Base-by-base conservation (phyloP, 2,113 vertebrate genomes). In the Glaucidium brasilianum region DNA sequence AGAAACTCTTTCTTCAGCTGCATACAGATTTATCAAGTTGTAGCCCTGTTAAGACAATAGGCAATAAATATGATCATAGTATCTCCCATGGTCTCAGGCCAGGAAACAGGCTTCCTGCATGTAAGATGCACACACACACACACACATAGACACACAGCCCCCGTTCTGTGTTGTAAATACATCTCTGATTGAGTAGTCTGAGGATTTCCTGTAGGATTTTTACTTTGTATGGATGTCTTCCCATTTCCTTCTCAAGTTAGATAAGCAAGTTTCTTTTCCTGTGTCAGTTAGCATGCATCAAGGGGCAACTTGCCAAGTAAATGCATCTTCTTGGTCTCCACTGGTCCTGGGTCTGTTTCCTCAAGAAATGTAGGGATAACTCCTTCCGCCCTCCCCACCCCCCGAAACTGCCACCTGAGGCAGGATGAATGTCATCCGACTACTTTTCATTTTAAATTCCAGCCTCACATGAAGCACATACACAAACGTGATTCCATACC, bases 201-300 rank as follows among this genome's bases (percentile, higher is more conserved):
- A 90, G 85, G 75, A 94, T 95, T 94, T 96, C 93, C 89, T 89
- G 68, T 2, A 87, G 56, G 68, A 59, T 55, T 88, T 86, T 79
- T 64, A 52, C 63, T 92, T 92, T 94, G 59, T 50, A 76, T 47
- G 32, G 79, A 62, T 35, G 47, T 78, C 84, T 69, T 80, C 60
- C 55, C 72, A n/a, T 53, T 83, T 96, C 43, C n/a, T 84, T 74
- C 56, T 67, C 60, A 39, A 84, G 60, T 82, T 6, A 82, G 66
- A 79, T 32, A 96, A 75, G 76, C 30, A 62, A 73, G 52, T 62
- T 91, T 76, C 82, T 94, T 79, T 81, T 76, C 63, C 81, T 2
- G 1, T 35, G 39, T 41, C 75, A 71, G 63, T 43, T 27, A 27
- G 55, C n/a, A 62, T 9, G 50, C 59, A 83, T 56, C 45, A 80